Conservation (phyloP, 1,140 invertebrate genomes). For the Formica selysi region DNA sequence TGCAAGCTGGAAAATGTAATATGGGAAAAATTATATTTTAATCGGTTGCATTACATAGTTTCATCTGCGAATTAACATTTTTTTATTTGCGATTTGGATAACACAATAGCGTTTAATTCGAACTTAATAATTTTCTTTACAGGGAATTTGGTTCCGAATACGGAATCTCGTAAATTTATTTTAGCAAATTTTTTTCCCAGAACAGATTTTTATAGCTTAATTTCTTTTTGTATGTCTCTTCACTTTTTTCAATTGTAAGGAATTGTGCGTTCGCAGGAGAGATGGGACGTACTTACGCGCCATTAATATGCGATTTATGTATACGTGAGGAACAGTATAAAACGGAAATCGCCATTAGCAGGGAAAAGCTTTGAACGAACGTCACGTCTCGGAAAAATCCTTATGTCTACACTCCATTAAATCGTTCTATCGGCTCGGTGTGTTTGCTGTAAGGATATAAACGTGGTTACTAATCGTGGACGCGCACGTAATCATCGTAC, state of each 20-base stretch:
- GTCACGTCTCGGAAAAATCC: conserved; percentile 63
- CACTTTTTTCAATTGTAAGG: neutral
- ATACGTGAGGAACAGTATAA: conserved; percentile 55
- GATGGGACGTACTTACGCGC: neutral
- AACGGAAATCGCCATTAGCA: conserved; percentile 45
- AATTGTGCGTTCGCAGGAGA: neutral
- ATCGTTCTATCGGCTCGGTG: conserved; percentile 33
- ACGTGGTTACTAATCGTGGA: conserved; percentile 62
- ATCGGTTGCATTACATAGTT: neutral
- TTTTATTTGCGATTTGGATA: neutral
- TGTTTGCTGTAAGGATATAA: conserved; percentile 45
- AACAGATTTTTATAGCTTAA: neutral
- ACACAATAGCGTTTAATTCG: neutral
- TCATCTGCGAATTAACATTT: conserved; percentile 26
- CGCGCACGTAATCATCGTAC: conserved; percentile 62
- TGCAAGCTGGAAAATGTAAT: neutral
- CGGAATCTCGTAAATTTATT: neutral
- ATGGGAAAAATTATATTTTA: neutral
- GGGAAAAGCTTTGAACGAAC: conserved; percentile 17
- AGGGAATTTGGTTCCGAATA: neutral
- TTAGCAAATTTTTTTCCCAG: neutral
- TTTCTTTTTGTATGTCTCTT: neutral
- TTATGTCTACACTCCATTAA: conserved; percentile 62
- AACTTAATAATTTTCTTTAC: neutral
- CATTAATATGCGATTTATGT: conserved; percentile 46